Evolutionary conservation across 2,888 invertebrate genomes (phyloP), one percentile per base, ranked within the genome.

Genomic region (Phaonia tiefii): DNA sequence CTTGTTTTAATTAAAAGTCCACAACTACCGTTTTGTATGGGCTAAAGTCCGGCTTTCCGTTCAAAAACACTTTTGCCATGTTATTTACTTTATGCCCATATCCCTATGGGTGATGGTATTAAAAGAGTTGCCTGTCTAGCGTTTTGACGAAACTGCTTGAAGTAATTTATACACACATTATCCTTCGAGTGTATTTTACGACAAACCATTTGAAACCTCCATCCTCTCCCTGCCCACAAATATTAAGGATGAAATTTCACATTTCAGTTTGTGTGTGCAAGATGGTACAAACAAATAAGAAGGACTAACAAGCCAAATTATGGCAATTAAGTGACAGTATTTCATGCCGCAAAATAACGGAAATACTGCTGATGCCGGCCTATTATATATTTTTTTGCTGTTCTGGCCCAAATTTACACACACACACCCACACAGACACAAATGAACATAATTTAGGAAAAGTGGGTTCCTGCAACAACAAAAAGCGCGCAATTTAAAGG

Each of bases 281-380:
- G 65, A 72, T 60, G 46, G 26, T 15, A 37, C 60, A 60, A 60
- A 58, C 37, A 70, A 65, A 78, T 60, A 69, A 71, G 58, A 66
- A 37, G 65, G 76, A 46, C 73, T 72, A 80, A 70, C 70, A 75
- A 71, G 49, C 66, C 51, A 78, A 83, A 83, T 82, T 80, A 83
- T 70, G 84, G 75, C 80, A 83, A 84, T 83, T 84, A 82, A 78
- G 75, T 80, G 65, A 76, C 71, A 82, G 80, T 71, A 58, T 73
- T 74, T 63, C 67, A 79, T 75, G 58, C 79, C 79, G 42, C 79
- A 70, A 75, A 71, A 51, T 66, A 79, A 74, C 70, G 74, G 79
- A 79, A 70, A 77, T 77, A 79, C 46, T 46, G 56, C 63, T 65
- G 65, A 56, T 49, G 44, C 42, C 37, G 51, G 17, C 58, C 10